These are phyloP conservation scores for Vannuccia rotundouncinata DNA, from an alignment of 2,888 invertebrate genomes.

Conservation along the genomic window DNA sequence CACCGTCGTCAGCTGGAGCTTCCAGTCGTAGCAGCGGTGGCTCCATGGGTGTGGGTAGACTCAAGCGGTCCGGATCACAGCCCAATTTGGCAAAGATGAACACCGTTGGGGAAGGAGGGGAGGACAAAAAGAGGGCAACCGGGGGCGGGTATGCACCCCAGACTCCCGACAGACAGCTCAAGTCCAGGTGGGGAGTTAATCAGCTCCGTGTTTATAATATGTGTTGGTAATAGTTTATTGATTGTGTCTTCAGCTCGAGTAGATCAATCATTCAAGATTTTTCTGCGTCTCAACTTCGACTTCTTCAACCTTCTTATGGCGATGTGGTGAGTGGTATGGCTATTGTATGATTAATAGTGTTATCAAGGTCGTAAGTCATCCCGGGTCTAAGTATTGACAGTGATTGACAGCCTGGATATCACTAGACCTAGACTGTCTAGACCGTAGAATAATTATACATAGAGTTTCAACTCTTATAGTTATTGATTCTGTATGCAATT, in stretches of 20 bases:
- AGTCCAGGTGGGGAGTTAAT: not conserved
- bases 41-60: not conserved
- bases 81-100: conserved; percentile 4
- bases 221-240: no score
- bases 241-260: not conserved
- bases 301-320: conserved; percentile 51
- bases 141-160: not conserved
- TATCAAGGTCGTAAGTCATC: no score
- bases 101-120: not conserved
- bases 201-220: no score
- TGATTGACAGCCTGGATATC: no score
- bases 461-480: no score
- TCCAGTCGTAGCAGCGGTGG: not conserved
- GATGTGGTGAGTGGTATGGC: conserved; percentile 48
- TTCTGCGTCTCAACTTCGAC: conserved; percentile 41
- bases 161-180: not conserved
- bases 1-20: no score
- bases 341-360: no score
- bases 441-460: no score
- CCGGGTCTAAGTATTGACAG: no score
- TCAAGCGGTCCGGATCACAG: conserved; percentile 23
- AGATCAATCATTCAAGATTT: not conserved
- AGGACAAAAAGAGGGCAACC: not conserved
- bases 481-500: no score
- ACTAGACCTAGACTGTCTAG: no score